Evolutionary conservation across 2,888 invertebrate genomes (phyloP).

Genomic region (Caenorhabditis imperialis): DNA sequence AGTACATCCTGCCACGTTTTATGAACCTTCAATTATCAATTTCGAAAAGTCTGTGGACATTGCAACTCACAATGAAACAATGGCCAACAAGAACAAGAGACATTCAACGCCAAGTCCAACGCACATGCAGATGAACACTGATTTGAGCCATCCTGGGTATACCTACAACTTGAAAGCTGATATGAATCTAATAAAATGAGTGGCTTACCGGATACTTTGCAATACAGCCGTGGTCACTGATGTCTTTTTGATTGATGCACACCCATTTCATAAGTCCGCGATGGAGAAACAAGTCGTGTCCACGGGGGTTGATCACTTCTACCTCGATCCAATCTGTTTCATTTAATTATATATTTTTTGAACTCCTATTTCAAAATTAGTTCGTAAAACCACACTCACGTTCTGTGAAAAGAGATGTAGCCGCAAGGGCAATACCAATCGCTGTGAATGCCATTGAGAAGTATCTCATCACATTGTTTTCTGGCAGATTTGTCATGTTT

Average conservation of each 20-base stretch:
- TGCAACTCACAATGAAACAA: conserved; percentile 29
- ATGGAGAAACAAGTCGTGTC: conserved; percentile 31
- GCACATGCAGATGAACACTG: conserved; percentile 50
- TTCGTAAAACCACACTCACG: conserved; percentile 11
- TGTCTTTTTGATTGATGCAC: conserved; percentile 37
- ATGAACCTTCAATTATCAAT: conserved; percentile 17
- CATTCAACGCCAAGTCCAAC: conserved; percentile 28
- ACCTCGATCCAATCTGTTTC: conserved; percentile 45
- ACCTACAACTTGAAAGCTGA: conserved; percentile 16
- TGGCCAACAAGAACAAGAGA: conserved; percentile 17
- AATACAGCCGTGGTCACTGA: conserved; percentile 27
- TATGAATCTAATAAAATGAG: neutral
- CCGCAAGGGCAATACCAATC: conserved; percentile 22
- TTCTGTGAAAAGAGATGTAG: conserved; percentile 35
- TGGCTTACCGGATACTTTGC: conserved; percentile 35
- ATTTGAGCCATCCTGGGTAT: conserved; percentile 49
- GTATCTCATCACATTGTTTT: conserved; percentile 45
- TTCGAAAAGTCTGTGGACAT: conserved; percentile 1
- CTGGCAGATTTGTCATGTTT: conserved; percentile 17
- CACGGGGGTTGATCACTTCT: conserved; percentile 26
- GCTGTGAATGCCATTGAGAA: conserved; percentile 27
- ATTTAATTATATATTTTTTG: neutral
- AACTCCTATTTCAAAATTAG: neutral
- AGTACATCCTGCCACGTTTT: conserved; percentile 30
- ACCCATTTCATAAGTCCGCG: conserved; percentile 52